Evolutionary conservation across 1,140 invertebrate species (phyloP).

Genomic region (Diprion similis): DNA sequence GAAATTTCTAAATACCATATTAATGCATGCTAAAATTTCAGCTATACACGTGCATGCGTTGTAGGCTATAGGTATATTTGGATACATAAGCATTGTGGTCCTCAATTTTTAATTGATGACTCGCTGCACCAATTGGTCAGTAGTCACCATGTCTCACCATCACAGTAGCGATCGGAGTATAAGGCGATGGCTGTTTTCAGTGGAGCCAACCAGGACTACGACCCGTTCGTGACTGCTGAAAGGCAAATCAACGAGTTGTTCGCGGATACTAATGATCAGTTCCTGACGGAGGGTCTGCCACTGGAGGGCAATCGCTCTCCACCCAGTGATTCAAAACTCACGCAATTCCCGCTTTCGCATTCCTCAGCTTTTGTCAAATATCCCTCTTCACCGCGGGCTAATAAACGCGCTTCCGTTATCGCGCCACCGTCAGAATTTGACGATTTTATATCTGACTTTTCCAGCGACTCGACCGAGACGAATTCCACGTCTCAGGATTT

Average conservation of each 20-base stretch:
- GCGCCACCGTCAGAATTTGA: slow-evolving; percentile 57
- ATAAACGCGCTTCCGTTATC: slow-evolving; percentile 54
- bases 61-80: too few species aligned
- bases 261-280: slow-evolving; percentile 53
- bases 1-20: too few species aligned
- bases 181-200: slow-evolving; percentile 44
- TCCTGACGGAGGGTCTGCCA: slow-evolving; percentile 18
- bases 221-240: slow-evolving; percentile 73
- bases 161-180: not conserved
- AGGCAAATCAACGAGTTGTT: slow-evolving; percentile 74
- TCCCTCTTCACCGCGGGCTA: slow-evolving; percentile 19
- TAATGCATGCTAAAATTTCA: too few species aligned
- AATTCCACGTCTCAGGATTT: slow-evolving; percentile 44
- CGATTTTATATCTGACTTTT: slow-evolving; percentile 46
- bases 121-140: not conserved
- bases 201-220: slow-evolving; percentile 62
- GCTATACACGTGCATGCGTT: not conserved
- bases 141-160: not conserved
- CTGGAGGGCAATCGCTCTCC: slow-evolving; percentile 18
- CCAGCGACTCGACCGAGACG: slow-evolving; percentile 53
- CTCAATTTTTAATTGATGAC: not conserved
- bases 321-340: slow-evolving; percentile 24
- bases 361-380: slow-evolving; percentile 60
- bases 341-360: slow-evolving; percentile 47
- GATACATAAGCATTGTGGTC: too few species aligned